Evolutionary conservation across 2,797 vertebrate species (phyloP).

Genomic region (Sebastes hubbsi): DNA sequence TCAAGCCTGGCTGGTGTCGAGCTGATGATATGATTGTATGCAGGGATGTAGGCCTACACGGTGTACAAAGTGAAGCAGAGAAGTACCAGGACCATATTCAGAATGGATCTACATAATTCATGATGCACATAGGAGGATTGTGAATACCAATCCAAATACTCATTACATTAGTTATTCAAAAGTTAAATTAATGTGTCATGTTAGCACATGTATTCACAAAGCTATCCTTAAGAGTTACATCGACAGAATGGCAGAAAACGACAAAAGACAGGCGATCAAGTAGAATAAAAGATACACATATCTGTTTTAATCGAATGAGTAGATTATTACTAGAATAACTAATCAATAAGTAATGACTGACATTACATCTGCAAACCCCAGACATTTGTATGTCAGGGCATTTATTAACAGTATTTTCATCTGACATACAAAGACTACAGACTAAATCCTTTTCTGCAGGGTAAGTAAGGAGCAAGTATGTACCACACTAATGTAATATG

Average conservation of each 20-base stretch:
- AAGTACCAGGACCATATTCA: background rate
- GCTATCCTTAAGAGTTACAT: background rate
- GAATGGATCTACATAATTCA: slow-evolving; percentile 46
- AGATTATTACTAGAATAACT: background rate
- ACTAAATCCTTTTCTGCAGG: background rate
- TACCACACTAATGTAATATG: background rate
- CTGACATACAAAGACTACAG: background rate
- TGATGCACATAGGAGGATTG: slow-evolving; percentile 14
- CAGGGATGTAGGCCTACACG: slow-evolving; percentile 33
- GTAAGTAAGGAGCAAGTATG: background rate
- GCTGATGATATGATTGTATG: slow-evolving; percentile 60
- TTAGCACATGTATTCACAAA: slow-evolving; percentile 15
- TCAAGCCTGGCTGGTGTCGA: slow-evolving; percentile 63
- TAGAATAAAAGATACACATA: background rate
- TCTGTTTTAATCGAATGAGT: background rate
- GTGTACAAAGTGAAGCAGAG: slow-evolving; percentile 37
- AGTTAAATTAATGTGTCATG: slow-evolving; percentile 7
- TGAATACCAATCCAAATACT: slow-evolving; percentile 16
- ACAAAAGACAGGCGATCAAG: background rate
- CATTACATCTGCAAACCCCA: background rate
- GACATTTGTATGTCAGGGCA: background rate
- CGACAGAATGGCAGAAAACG: background rate
- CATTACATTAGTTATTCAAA: slow-evolving; percentile 41
- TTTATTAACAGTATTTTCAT: background rate
- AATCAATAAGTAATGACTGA: background rate